Evolutionary conservation across 2,888 invertebrate genomes (phyloP), one percentile per base, ranked within the genome.

Genomic region (Sepiola atlantica): DNA sequence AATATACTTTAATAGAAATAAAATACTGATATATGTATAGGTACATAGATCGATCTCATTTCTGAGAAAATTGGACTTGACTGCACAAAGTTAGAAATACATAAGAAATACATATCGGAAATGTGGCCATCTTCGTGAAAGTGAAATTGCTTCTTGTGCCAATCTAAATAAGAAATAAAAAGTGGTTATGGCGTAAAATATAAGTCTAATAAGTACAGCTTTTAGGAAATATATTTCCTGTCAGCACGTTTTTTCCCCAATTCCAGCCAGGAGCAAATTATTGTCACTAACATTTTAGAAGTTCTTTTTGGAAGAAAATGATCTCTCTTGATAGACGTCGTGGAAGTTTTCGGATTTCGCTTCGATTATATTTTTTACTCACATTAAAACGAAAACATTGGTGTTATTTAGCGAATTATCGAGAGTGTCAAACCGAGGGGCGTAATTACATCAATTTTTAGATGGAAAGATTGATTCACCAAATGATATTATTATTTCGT

Each of bases 81-180:
- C 45, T 45, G 45, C 45, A 45, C 45, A 45, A 45, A 2, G 8
- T 45, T 45, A 45, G 2, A 8, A 45, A 45, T 45, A 45, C 2
- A 45, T 45, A 20, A 77, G 14, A 20, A 32, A 77, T n/a, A 77
- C n/a, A 16, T 0, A n/a, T 14, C 14, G 20, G n/a, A n/a, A 77
- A n/a, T n/a, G n/a, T 77, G n/a, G n/a, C 12, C 16, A 32, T 77
- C n/a, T 77, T n/a, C 14, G n/a, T 14, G 14, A 1, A 77, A 77
- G 77, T n/a, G n/a, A 77, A 77, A 77, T 77, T 77, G 77, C n/a
- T n/a, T n/a, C 77, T 61, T 61, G 61, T 61, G 61, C 61, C 61
- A 61, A 61, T 61, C 61, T 61, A 2, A 61, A 18, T 21, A 24
- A 28, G 61, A 8, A 61, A 61, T 61, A 61, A 28, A 24, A 61